These are phyloP conservation scores for Xenopus petersii DNA, from an alignment of 2,797 vertebrate species.

Conservation along the genomic window DNA sequence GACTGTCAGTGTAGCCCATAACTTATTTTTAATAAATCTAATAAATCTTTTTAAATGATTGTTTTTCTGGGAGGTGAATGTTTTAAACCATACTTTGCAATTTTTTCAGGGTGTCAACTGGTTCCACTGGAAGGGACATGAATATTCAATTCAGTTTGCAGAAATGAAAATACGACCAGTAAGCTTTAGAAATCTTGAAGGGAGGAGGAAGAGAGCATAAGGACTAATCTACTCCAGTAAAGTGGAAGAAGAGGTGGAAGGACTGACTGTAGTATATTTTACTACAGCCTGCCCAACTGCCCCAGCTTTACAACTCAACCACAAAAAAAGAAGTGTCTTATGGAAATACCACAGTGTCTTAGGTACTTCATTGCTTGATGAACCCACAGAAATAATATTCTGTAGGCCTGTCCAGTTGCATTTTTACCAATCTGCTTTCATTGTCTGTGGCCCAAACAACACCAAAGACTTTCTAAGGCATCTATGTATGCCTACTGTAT, in stretches of 20 bases:
- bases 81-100: no score
- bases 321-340: constrained; percentile 50
- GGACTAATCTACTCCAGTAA: constrained; percentile 39
- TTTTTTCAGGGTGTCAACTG: constrained; percentile 85
- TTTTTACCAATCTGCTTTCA: constrained; percentile 33
- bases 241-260: constrained; percentile 49
- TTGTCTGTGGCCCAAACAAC: constrained; percentile 52
- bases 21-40: no score
- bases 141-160: constrained; percentile 89
- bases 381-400: neutral
- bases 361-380: constrained; percentile 26
- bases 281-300: constrained; percentile 54
- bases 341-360: constrained; percentile 44
- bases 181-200: constrained; percentile 91
- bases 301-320: constrained; percentile 42
- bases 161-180: constrained; percentile 95
- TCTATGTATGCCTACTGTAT: constrained; percentile 24
- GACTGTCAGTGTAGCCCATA: no score
- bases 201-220: constrained; percentile 88
- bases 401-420: constrained; percentile 1
- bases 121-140: constrained; percentile 98
- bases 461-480: constrained; percentile 65
- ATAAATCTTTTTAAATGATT: no score
- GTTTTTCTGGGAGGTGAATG: no score
- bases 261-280: constrained; percentile 46